Evolutionary conservation across 2,888 invertebrate genomes (phyloP).

Genomic region (Himalopsyche japonica): DNA sequence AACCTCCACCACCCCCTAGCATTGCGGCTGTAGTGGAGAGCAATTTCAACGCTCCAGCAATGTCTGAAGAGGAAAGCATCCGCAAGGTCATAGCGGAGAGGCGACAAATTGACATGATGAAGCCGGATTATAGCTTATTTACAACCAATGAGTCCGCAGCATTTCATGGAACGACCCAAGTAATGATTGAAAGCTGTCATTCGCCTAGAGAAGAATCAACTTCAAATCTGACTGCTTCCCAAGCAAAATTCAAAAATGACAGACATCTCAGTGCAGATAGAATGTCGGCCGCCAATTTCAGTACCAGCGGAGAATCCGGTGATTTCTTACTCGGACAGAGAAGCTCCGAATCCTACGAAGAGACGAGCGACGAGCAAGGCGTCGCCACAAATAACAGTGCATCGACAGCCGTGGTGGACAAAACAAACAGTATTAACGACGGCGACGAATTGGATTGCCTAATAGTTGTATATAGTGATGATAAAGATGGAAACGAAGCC

Average conservation of each 20-base stretch:
- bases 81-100: conserved; percentile 66
- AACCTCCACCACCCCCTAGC: conserved; percentile 27
- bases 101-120: conserved; percentile 59
- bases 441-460: conserved; percentile 39
- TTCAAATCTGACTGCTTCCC: conserved; percentile 6
- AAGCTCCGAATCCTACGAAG: conserved; percentile 39
- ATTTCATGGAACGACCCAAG: conserved; percentile 34
- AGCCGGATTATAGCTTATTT: conserved; percentile 28
- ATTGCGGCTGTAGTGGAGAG: conserved; percentile 28
- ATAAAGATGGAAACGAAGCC: conserved; percentile 30
- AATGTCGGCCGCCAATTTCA: conserved; percentile 40
- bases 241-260: conserved; percentile 25
- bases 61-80: conserved; percentile 52
- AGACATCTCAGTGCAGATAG: conserved; percentile 39
- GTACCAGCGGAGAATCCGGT: conserved; percentile 40
- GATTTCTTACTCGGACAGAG: conserved; percentile 38
- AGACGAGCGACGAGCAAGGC: conserved; percentile 40
- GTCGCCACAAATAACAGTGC: conserved; percentile 38
- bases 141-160: neutral
- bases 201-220: conserved; percentile 29
- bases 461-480: conserved; percentile 33
- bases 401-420: conserved; percentile 39
- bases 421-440: conserved; percentile 40
- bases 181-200: conserved; percentile 38
- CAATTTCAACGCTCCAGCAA: conserved; percentile 24